Evolutionary conservation across 1,140 invertebrate genomes (phyloP).

Genomic region (Anoplolepis gracilipes): DNA sequence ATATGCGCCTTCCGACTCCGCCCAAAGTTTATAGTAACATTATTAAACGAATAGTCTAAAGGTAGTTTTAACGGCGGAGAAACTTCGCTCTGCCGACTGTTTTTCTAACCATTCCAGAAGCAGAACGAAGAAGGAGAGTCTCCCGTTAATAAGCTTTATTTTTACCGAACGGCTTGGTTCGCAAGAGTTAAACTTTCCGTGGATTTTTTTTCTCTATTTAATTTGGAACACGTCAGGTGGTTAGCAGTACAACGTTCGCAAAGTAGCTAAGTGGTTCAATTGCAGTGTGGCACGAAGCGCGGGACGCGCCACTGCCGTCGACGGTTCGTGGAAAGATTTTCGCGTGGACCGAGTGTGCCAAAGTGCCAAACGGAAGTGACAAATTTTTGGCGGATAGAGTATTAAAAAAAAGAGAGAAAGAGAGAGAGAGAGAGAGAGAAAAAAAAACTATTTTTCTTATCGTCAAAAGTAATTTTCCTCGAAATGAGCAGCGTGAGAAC

Average conservation of each 20-base stretch:
- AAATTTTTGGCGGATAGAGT: constrained; percentile 45
- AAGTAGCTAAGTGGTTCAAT: constrained; percentile 63
- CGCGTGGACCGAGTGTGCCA: constrained; percentile 48
- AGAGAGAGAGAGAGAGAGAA: background rate
- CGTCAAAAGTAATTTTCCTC: background rate
- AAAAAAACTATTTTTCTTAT: background rate
- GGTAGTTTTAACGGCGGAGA: constrained; percentile 40
- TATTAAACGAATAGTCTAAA: constrained; percentile 42
- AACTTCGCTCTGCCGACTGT: constrained; percentile 39
- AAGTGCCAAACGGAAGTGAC: constrained; percentile 59
- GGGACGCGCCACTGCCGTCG: constrained; percentile 2
- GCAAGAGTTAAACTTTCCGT: constrained; percentile 42
- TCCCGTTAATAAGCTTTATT: constrained; percentile 59
- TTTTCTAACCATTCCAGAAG: constrained; percentile 31
- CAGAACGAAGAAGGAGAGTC: constrained; percentile 17
- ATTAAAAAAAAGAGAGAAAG: background rate
- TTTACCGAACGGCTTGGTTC: constrained; percentile 34
- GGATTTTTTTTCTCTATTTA: constrained; percentile 51
- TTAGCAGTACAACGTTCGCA: constrained; percentile 58
- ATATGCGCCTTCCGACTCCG: background rate
- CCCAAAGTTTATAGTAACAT: constrained; percentile 42
- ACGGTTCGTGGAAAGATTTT: constrained; percentile 50
- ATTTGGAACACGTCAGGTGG: constrained; percentile 58
- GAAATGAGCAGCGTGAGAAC: constrained; percentile 35
- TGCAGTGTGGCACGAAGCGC: constrained; percentile 51